These are phyloP conservation scores for Barypeithes pellucidus DNA, from an alignment of 2,888 invertebrate species.

Conservation along the genomic window DNA sequence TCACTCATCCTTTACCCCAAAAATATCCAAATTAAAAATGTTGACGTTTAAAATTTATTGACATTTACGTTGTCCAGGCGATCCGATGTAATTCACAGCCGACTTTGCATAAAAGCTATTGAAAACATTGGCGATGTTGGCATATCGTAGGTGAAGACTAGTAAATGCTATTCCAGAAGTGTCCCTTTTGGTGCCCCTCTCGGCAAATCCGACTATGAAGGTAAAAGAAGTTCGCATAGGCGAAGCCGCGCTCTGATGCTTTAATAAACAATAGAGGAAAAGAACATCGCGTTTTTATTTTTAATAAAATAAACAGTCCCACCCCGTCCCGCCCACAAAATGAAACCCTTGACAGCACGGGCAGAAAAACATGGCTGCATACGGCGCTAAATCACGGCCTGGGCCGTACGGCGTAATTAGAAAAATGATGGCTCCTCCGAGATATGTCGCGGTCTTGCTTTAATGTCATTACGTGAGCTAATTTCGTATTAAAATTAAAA, in stretches of 20 bases:
- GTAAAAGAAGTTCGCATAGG: too few relatives aligned
- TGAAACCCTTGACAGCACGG: slow-evolving; percentile 51
- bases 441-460: slow-evolving; percentile 64
- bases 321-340: slow-evolving; percentile 51
- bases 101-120: too few relatives aligned
- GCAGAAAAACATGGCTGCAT: slow-evolving; percentile 53
- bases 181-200: too few relatives aligned
- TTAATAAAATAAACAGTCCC: slow-evolving; percentile 52
- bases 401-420: slow-evolving; percentile 63
- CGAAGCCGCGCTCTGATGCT: not conserved
- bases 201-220: too few relatives aligned
- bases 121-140: too few relatives aligned
- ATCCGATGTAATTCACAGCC: too few relatives aligned
- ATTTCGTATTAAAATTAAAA: slow-evolving; percentile 69
- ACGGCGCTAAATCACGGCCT: slow-evolving; percentile 64
- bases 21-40: too few relatives aligned
- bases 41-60: too few relatives aligned
- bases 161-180: too few relatives aligned
- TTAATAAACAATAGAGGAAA: slow-evolving; percentile 6
- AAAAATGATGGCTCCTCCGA: slow-evolving; percentile 67
- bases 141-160: too few relatives aligned
- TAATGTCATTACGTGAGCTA: slow-evolving; percentile 69
- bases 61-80: too few relatives aligned
- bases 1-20: too few relatives aligned
- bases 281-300: slow-evolving; percentile 36